A percentile compares a stretch with the other conserved stretches of the same genome.
phyloP scores from a whole-genome alignment of 2,797 vertebrate genomes.

The Rhinophrynus dorsalis region DNA sequence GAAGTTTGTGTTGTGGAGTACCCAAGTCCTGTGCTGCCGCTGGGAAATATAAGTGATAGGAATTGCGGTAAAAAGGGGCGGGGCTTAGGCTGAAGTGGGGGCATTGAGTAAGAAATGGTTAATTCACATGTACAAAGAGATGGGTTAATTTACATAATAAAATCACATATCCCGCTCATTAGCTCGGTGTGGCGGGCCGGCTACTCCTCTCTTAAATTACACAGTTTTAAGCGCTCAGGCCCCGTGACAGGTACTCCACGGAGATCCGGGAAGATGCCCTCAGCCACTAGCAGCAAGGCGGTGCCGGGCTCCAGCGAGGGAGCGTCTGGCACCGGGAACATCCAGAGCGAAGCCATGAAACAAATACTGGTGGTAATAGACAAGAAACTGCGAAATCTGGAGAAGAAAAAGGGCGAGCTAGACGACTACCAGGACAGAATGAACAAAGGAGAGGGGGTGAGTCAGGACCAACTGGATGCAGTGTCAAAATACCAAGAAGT shows the following conservation, averaged over 20 bases:
- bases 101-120: no score
- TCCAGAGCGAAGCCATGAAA: constrained; percentile 89
- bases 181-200: constrained; percentile 53
- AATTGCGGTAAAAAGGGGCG: no score
- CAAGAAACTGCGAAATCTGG: constrained; percentile 96
- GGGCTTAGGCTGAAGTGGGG: no score
- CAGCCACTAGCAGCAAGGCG: constrained; percentile 87
- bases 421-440: constrained; percentile 95
- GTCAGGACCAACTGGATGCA: constrained; percentile 96
- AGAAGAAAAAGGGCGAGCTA: constrained; percentile 97
- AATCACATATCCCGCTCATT: no score
- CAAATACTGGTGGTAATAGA: constrained; percentile 90
- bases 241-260: constrained; percentile 13
- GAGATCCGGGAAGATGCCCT: constrained; percentile 81
- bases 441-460: constrained; percentile 90
- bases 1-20: no score
- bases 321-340: constrained; percentile 63
- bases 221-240: constrained; percentile 25
- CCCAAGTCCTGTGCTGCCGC: no score
- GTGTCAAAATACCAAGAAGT: constrained; percentile 95
- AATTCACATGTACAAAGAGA: no score
- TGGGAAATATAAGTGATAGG: no score
- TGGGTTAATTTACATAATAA: no score
- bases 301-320: constrained; percentile 72
- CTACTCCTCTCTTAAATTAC: constrained; percentile 32